These are phyloP conservation scores for Halyomorpha halys DNA, from an alignment of 1,140 invertebrate genomes.

Conservation along the genomic window DNA sequence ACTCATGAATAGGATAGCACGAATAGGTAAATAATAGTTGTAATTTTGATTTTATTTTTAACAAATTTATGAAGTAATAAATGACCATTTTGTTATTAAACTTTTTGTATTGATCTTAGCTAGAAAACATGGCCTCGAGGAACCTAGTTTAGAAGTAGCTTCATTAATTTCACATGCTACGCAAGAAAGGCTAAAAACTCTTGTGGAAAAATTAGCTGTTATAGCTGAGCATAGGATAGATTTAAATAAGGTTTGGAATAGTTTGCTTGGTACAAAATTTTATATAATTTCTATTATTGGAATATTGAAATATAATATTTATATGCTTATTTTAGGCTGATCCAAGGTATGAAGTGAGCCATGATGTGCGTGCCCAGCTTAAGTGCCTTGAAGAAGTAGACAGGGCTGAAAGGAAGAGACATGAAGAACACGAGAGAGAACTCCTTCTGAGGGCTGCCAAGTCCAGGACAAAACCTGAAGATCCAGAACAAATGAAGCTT, in stretches of 20 bases:
- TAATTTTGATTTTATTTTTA: no score
- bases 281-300: background rate
- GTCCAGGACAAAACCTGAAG: conserved; percentile 90
- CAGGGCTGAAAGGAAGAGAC: conserved; percentile 80
- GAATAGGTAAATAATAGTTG: conserved; percentile 45
- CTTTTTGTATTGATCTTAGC: conserved; percentile 37
- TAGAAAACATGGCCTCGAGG: conserved; percentile 71
- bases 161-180: conserved; percentile 88
- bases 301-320: background rate
- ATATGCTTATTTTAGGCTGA: conserved; percentile 51
- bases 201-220: conserved; percentile 85
- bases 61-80: no score
- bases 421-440: conserved; percentile 91
- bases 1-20: conserved; percentile 66
- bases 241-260: conserved; percentile 58
- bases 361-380: conserved; percentile 85
- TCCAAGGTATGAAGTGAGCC: conserved; percentile 73
- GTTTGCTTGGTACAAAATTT: conserved; percentile 9
- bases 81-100: no score
- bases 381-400: conserved; percentile 95
- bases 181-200: conserved; percentile 82
- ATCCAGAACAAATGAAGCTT: conserved; percentile 92
- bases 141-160: conserved; percentile 78
- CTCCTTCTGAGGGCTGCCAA: conserved; percentile 85
- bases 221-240: conserved; percentile 92